Base-by-base conservation (phyloP, 37 sponge, comb jelly and placozoan genomes). In the Chondrosia reniformis region DNA sequence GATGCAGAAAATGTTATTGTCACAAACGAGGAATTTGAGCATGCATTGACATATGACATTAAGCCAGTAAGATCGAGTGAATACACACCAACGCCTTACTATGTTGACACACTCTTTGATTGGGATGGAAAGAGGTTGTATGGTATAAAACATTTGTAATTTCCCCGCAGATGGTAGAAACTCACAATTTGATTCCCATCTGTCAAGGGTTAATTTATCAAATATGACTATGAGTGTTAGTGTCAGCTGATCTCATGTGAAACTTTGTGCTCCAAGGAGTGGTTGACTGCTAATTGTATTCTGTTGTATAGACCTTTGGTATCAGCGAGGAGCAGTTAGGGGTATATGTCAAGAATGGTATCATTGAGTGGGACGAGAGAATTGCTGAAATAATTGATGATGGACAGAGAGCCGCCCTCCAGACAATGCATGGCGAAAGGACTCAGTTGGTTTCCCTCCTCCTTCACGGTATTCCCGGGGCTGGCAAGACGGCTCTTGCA, bases 401-500 rank as follows among this genome's bases (percentile, higher is more conserved):
- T 24, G 78, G 83, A 49, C 94, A 88, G 19, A 62, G 55, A 25
- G 91, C 83, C 21, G 74, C 84, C 28, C 57, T 84, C 45, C 96
- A 93, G 69, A 81, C 85, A 28, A 58, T 32, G 13, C 69, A 75
- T 25, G 80, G 89, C 59, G 61, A 80, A 37, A 49, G 84, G 3
- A 95, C 90, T 31, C 85, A 89, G 21, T 88, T 95, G 17, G 85
- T 88, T 25, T 89, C 85, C 78, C 39, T 99, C 15, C 92, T 99
- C 12, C 79, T 99, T 7, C 82, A 89, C 44, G 97, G 97, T 69
- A 67, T 41, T 3, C 62, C 87, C 17, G 92, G 95, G 30, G 80
- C 81, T 64, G 97, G 99, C 57, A 95, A 95, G 82, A 99, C 99
- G 27, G 97, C 99, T 1, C 90, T 99, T 40, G 97, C 97, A 7